Evolutionary conservation across 2,113 vertebrate genomes (phyloP), one percentile per base, ranked within the genome.

Genomic region (Nothocercus julius): DNA sequence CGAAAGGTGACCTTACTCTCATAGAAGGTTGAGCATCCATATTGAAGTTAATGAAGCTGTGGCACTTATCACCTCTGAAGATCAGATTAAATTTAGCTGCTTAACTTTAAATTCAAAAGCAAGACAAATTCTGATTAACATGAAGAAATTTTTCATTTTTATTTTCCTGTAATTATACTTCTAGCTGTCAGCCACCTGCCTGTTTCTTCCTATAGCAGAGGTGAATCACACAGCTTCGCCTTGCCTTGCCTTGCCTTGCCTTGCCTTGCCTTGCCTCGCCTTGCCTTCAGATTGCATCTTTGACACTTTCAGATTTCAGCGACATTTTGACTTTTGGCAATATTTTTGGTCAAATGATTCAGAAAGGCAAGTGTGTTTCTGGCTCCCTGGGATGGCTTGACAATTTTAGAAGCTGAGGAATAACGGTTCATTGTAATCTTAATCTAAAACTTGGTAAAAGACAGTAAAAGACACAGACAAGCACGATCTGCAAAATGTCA

Each of bases 21-120:
- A 11, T 5, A 74, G 40, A 59, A 91, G 30, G 13, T 42, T 93
- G 59, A 83, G 45, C 40, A 83, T 44, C 72, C 27, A 17, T 70
- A 77, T 24, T 74, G 85, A 94, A 88, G 27, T 51, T 90, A 96
- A 94, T 86, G 82, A 94, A 83, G 72, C 79, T 45, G n/a, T 28
- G 87, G 40, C 51, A 70, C 42, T 83, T 88, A 40, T 14, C 59
- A 8, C 22, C 30, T 34, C 22, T 94, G 66, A 93, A 95, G 86
- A 95, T 72, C 45, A 92, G 45, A 70, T 89, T 93, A 90, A 74
- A 89, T 81, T 92, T 84, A 84, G 12, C 32, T 86, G 21, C 66
- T 24, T 42, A 86, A 61, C 42, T 68, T 93, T 82, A 70, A 85
- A 62, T 15, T 79, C 45, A 72, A 89, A 87, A 85, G 18, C 24